phyloP scores from a whole-genome alignment of 2,797 vertebrate genomes.

The Hafferia zeledoni region DNA sequence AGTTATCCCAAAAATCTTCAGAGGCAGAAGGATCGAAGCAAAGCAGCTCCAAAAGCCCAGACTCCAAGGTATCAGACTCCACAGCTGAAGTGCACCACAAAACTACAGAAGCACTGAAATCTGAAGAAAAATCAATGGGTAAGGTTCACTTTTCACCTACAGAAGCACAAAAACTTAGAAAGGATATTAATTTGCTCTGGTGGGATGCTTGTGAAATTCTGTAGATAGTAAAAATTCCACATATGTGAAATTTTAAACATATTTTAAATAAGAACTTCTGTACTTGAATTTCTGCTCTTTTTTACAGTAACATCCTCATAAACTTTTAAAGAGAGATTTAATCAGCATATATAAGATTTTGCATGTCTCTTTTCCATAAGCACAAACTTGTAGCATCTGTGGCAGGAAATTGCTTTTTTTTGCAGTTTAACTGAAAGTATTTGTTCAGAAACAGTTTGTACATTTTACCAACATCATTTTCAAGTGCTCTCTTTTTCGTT shows the following conservation, averaged over 20 bases:
- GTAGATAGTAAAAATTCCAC: background rate
- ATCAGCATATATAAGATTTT: background rate
- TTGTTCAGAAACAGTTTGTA: background rate
- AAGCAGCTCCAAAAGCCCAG: constrained; percentile 77
- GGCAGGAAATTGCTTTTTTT: background rate
- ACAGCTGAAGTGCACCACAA: constrained; percentile 70
- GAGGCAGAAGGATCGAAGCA: constrained; percentile 83
- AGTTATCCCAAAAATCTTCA: constrained; percentile 90
- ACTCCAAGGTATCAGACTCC: constrained; percentile 72
- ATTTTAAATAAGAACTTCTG: background rate
- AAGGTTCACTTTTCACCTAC: constrained; percentile 35
- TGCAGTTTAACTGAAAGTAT: background rate
- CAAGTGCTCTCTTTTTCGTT: background rate
- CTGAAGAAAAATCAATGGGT: constrained; percentile 89
- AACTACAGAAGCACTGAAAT: constrained; percentile 76
- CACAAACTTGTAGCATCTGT: background rate
- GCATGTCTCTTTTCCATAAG: background rate
- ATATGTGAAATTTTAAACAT: background rate
- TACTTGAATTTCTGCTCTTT: background rate
- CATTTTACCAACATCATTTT: background rate
- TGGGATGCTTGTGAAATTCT: background rate
- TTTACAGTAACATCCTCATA: background rate
- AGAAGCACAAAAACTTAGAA: background rate
- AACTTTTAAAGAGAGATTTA: background rate
- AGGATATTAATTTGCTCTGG: background rate